phyloP scores from a whole-genome alignment of 2,113 vertebrate genomes.

The Trematomus loennbergii region DNA sequence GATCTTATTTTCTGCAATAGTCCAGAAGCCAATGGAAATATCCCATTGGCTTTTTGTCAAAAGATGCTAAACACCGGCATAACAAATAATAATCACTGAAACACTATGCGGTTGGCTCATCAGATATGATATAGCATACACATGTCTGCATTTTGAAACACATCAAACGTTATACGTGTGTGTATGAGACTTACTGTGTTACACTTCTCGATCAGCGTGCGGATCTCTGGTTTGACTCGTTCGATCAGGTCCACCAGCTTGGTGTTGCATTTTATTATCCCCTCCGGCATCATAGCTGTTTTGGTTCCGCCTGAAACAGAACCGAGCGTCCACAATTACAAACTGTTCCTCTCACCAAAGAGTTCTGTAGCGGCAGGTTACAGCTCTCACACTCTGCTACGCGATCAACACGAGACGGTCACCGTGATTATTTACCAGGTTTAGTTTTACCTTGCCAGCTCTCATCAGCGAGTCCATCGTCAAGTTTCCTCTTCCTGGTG shows the following conservation, averaged over 20 bases:
- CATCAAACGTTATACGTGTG: no score
- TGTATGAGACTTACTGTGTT: constrained; percentile 88
- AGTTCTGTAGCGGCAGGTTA: not conserved
- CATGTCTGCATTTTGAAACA: no score
- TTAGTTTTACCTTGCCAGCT: constrained; percentile 13
- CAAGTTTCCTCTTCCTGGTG: constrained; percentile 18
- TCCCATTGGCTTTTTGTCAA: no score
- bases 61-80: no score
- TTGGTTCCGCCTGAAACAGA: constrained; percentile 81
- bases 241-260: constrained; percentile 94
- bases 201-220: constrained; percentile 94
- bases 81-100: no score
- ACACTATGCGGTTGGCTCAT: no score
- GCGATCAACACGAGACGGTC: no score
- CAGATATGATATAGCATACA: no score
- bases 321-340: not conserved
- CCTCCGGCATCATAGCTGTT: constrained; percentile 91
- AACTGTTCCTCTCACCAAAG: not conserved
- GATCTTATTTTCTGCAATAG: no score
- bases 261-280: constrained; percentile 93
- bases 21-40: no score
- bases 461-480: constrained; percentile 2
- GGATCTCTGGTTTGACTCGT: constrained; percentile 94
- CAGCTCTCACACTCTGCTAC: not conserved
- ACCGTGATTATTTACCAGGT: not conserved